A percentile compares a stretch with the other conserved stretches of the same genome.
Evolutionary conservation across 2,888 invertebrate genomes (phyloP).

Genomic region (Malthinus flaveolus): DNA sequence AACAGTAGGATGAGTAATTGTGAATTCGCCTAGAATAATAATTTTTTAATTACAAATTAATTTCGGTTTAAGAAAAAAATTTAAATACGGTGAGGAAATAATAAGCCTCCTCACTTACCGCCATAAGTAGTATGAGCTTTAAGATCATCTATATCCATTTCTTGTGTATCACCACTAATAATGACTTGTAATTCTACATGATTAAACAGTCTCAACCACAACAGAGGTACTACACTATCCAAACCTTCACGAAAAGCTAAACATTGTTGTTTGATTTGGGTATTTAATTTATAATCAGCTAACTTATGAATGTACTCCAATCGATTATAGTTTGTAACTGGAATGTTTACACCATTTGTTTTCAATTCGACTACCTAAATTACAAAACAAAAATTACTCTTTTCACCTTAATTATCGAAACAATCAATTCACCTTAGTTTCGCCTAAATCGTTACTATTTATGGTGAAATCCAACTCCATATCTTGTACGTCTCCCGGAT

Average conservation of each 20-base stretch:
- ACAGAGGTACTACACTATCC: slow-evolving; percentile 85
- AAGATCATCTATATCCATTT: slow-evolving; percentile 91
- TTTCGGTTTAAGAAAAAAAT: too few relatives aligned
- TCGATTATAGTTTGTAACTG: slow-evolving; percentile 89
- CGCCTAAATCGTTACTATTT: slow-evolving; percentile 86
- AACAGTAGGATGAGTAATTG: slow-evolving; percentile 82
- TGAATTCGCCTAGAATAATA: slow-evolving; percentile 71
- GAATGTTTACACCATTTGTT: slow-evolving; percentile 85
- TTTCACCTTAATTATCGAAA: neutral
- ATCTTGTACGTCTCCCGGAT: slow-evolving; percentile 83
- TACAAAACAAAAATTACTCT: slow-evolving; percentile 27
- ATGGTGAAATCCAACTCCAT: slow-evolving; percentile 92
- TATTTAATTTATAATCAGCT: slow-evolving; percentile 94
- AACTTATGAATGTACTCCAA: slow-evolving; percentile 96
- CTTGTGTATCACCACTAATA: slow-evolving; percentile 94
- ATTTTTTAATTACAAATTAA: slow-evolving; percentile 4
- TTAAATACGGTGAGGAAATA: too few relatives aligned
- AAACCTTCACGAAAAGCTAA: slow-evolving; percentile 87
- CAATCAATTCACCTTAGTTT: slow-evolving; percentile 67
- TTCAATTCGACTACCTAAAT: slow-evolving; percentile 83
- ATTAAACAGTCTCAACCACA: slow-evolving; percentile 95
- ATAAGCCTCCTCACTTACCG: slow-evolving; percentile 55
- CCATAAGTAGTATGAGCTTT: slow-evolving; percentile 86
- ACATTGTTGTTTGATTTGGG: slow-evolving; percentile 85
- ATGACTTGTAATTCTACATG: slow-evolving; percentile 93